These are phyloP conservation scores for Leuciscus idus DNA, from an alignment of 2,113 vertebrate species.

Conservation along the genomic window DNA sequence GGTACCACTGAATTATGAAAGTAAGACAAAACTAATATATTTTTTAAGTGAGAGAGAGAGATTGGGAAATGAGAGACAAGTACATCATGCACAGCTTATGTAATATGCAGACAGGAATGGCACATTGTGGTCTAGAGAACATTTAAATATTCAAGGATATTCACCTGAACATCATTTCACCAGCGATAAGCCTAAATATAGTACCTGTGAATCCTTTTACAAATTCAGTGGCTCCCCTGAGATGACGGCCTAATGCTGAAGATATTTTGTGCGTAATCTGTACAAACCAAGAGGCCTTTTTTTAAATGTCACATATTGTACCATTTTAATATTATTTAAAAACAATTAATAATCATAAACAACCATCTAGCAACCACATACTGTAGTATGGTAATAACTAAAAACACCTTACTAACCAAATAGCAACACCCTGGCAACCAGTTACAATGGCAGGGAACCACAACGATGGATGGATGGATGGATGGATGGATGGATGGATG, in stretches of 20 bases:
- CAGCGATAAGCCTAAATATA: constrained; percentile 26
- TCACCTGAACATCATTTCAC: constrained; percentile 22
- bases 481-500: too few relatives aligned
- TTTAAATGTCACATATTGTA: not conserved
- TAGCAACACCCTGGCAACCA: not conserved
- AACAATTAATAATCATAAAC: not conserved
- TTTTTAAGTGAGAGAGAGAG: constrained; percentile 30
- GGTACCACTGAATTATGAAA: constrained; percentile 66
- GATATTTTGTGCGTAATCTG: constrained; percentile 20
- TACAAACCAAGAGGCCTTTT: not conserved
- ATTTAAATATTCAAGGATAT: constrained; percentile 45
- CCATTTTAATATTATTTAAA: not conserved
- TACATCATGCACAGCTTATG: constrained; percentile 30
- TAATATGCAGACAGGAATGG: constrained; percentile 36
- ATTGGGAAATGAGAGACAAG: constrained; percentile 9
- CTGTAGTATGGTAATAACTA: not conserved
- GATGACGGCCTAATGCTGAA: not conserved
- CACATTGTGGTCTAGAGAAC: constrained; percentile 24
- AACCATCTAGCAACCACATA: not conserved
- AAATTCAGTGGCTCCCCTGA: constrained; percentile 19
- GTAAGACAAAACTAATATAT: constrained; percentile 37
- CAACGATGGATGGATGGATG: not conserved
- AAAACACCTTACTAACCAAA: not conserved
- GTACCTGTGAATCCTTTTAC: constrained; percentile 24
- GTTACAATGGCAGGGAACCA: not conserved